phyloP scores from a whole-genome alignment of 35 echinoderm and acorn worm species.

The Holothuria glaberrima region DNA sequence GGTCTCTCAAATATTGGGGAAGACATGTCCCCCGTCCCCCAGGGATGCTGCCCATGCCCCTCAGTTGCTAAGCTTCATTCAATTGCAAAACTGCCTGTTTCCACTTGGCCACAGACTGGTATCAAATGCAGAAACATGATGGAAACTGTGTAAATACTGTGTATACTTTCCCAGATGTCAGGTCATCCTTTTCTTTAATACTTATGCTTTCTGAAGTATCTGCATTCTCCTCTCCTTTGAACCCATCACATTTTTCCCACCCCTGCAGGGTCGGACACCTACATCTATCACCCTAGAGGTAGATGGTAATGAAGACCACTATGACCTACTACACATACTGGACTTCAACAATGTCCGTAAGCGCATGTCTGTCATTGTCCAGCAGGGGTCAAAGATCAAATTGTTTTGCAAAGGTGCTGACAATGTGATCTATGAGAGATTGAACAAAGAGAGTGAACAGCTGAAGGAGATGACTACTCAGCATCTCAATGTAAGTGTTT shows the following conservation, averaged over 20 bases:
- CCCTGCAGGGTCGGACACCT: conserved; percentile 81
- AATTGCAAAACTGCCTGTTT: too few relatives aligned
- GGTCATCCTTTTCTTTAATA: too few relatives aligned
- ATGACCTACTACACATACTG: conserved; percentile 92
- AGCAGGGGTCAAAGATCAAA: conserved; percentile 80
- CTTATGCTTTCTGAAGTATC: too few relatives aligned
- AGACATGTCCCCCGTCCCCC: too few relatives aligned
- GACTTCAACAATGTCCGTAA: conserved; percentile 99
- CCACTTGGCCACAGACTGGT: too few relatives aligned
- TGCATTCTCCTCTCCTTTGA: neutral
- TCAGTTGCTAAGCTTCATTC: too few relatives aligned
- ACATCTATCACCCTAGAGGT: conserved; percentile 88
- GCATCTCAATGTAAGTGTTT: conserved; percentile 87
- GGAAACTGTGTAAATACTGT: too few relatives aligned
- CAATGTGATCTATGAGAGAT: conserved; percentile 82
- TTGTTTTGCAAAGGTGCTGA: conserved; percentile 97
- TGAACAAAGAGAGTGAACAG: conserved; percentile 59
- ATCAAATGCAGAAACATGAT: too few relatives aligned
- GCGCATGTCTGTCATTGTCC: conserved; percentile 94
- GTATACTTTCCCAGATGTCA: too few relatives aligned
- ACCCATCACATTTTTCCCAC: neutral
- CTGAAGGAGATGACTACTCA: conserved; percentile 83
- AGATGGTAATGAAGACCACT: conserved; percentile 77
- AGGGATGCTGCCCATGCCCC: too few relatives aligned
- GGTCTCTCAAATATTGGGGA: too few relatives aligned